Evolutionary conservation across 92 coral and sea anemone genomes (phyloP), one percentile per base, ranked within the genome.

Genomic region (Chrysogorgia sp.): DNA sequence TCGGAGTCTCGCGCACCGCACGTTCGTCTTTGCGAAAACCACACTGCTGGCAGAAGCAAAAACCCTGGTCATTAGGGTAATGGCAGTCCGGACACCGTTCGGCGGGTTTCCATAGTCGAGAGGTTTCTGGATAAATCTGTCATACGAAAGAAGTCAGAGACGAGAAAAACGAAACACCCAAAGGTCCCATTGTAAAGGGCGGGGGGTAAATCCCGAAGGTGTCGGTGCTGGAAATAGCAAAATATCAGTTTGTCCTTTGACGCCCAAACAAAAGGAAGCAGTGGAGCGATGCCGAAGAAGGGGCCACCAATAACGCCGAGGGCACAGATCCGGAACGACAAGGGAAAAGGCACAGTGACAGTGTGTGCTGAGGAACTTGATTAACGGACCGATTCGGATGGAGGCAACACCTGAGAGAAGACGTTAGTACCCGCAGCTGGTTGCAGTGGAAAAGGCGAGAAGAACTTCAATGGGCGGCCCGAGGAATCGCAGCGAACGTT

Each of bases 391-490:
- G 43, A 37, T n/a, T 69, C 88, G n/a, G n/a, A n/a, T 20, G 76
- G 58, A 25, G 77, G 32, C 30, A 86, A 37, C 13, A 32, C 21
- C 35, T 81, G 86, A 13, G 86, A 63, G 48, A 86, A 86, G 33
- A 77, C 80, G 69, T 37, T 37, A 37, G 74, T 75, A 8, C 87
- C 84, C 32, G 55, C 66, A 7, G 86, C 58, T 21, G 67, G 58
- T 10, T 71, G 64, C 76, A 58, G 33, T 12, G 75, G 86, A 14
- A 29, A 49, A 1, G 67, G 86, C 14, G 90, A 41, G 84, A 86
- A 86, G 25, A 82, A 69, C 30, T 76, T 60, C 68, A 72, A 75
- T 34, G 81, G 78, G 19, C 62, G 81, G 45, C 90, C 84, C 15
- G 55, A 7, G 50, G 52, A 52, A 17, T 52, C 59, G 17, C 59